Base-by-base conservation (phyloP, 2,797 vertebrate species). In the Mus spretus region DNA sequence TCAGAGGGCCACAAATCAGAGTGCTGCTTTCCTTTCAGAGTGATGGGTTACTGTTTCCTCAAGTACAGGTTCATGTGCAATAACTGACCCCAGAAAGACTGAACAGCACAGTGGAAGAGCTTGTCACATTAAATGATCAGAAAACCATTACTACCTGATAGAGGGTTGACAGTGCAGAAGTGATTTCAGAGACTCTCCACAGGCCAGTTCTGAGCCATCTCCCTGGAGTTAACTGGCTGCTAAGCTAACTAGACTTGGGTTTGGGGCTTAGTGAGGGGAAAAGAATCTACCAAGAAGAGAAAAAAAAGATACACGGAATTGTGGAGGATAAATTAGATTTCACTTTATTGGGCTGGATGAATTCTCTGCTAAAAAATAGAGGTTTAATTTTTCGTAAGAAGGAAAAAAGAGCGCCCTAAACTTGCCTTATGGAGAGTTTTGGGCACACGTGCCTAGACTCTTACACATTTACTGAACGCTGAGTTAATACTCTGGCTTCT, bases 101-200 rank as follows among this genome's bases (percentile, higher is more conserved):
- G 91, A 93, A 84, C 17, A 70, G 87, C 88, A 61, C 84, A 37
- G 81, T 40, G 24, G 61, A 61, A 91, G 89, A 93, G 79, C 75
- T 83, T 95, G 90, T 95, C 90, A 93, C 94, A 70, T 96, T 96
- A 94, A 94, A 91, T 93, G 92, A 95, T 93, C 92, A 96, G 89
- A 94, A 97, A 96, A 89, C 95, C 90, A 93, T 95, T 96, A 74
- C 78, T 47, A 37, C 81, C 85, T 70, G 93, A 88, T 95, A 82
- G 95, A 93, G 89, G 4, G 88, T 65, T 86, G 92, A 59, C 77
- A 65, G 75, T 87, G 72, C 89, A 87, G 91, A 93, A 94, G 70
- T 85, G 79, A 95, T 91, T 87, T 53, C n/a, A 55, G 78, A 77
- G n/a, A 34, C 53, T 96, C 50, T 84, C 81, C 24, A 3, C 0